Evolutionary conservation across 2,888 invertebrate genomes (phyloP).

Genomic region (Pyrocoelia pectoralis): DNA sequence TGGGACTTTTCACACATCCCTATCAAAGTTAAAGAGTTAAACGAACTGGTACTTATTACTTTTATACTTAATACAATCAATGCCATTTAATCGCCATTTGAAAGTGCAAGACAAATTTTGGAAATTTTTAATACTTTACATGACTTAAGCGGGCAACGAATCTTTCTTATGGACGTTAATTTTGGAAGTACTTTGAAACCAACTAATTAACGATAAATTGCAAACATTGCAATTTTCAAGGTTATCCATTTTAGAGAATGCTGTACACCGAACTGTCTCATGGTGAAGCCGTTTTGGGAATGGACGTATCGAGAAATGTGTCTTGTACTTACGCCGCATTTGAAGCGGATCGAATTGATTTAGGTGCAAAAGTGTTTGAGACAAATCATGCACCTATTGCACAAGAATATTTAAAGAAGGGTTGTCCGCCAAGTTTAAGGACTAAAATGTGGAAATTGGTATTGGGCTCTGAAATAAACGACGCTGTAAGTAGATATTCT

Average conservation of each 20-base stretch:
- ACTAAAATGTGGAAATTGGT: slow-evolving; percentile 88
- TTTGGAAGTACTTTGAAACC: too few species aligned
- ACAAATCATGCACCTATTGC: slow-evolving; percentile 86
- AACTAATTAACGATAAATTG: too few species aligned
- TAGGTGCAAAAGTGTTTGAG: slow-evolving; percentile 81
- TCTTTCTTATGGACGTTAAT: too few species aligned
- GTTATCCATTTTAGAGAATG: slow-evolving; percentile 64
- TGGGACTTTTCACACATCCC: slow-evolving; percentile 91
- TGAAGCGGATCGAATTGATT: slow-evolving; percentile 72
- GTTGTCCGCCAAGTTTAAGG: slow-evolving; percentile 80
- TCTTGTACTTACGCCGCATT: slow-evolving; percentile 66
- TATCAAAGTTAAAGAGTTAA: slow-evolving; percentile 83
- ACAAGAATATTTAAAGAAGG: slow-evolving; percentile 89
- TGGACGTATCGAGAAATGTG: slow-evolving; percentile 68
- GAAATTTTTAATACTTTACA: too few species aligned
- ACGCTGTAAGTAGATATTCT: slow-evolving; percentile 63
- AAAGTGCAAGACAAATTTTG: too few species aligned
- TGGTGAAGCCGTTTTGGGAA: slow-evolving; percentile 80
- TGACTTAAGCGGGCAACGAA: too few species aligned
- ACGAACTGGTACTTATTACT: slow-evolving; percentile 69
- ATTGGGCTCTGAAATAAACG: slow-evolving; percentile 78
- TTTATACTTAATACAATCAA: too few species aligned
- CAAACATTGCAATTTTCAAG: background rate
- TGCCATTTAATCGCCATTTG: too few species aligned
- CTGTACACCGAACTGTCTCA: slow-evolving; percentile 76